Conservation (phyloP, 1,140 invertebrate species). For the Cydia strobilella region DNA sequence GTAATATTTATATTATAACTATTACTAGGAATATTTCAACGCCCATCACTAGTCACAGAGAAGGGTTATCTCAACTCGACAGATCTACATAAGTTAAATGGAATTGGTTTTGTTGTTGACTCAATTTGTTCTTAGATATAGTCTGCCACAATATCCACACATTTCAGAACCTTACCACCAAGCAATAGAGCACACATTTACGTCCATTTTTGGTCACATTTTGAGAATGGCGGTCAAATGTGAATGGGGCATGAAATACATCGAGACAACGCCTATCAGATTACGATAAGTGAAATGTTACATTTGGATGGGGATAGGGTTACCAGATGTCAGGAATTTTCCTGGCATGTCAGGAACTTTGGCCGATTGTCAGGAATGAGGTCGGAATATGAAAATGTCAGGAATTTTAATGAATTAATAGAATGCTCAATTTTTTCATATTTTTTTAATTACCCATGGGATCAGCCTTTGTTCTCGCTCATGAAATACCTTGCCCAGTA, state of each 20-base stretch:
- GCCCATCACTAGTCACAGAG: neutral
- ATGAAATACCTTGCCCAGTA: too few species aligned
- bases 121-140: neutral
- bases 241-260: neutral
- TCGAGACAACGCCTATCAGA: constrained; percentile 2
- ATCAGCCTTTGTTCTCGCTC: too few species aligned
- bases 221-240: neutral
- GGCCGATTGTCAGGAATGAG: too few species aligned
- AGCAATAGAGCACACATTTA: neutral
- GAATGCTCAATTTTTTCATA: too few species aligned
- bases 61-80: constrained; percentile 8
- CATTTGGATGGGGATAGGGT: too few species aligned
- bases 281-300: neutral
- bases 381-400: too few species aligned
- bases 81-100: neutral
- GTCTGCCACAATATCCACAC: neutral
- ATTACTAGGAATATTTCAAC: neutral
- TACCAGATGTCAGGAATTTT: too few species aligned
- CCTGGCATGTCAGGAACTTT: too few species aligned
- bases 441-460: too few species aligned
- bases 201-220: neutral
- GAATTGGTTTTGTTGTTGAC: neutral
- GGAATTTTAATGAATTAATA: too few species aligned
- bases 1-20: neutral
- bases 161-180: neutral